These are phyloP conservation scores for Cremastinae sp. DNA, from an alignment of 2,888 invertebrate genomes.

Conservation along the genomic window DNA sequence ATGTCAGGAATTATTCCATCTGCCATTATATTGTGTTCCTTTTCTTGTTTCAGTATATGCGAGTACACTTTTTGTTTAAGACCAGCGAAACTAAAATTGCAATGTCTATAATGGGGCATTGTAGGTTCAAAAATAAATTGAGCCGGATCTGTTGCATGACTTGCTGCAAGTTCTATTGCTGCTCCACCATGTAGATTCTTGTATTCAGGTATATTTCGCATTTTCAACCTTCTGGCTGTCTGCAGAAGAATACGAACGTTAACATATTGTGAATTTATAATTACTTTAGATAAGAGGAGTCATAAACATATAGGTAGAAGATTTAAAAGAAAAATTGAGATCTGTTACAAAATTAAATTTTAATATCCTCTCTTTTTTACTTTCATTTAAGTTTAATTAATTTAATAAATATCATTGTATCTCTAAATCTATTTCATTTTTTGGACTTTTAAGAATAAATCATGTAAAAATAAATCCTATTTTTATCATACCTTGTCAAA, in stretches of 20 bases:
- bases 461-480: neutral
- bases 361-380: too few relatives aligned
- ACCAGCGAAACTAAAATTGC: slow-evolving; percentile 96
- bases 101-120: slow-evolving; percentile 85
- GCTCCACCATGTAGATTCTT: slow-evolving; percentile 89
- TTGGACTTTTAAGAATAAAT: neutral
- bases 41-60: slow-evolving; percentile 84
- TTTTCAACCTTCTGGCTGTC: slow-evolving; percentile 90
- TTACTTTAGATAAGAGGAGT: slow-evolving; percentile 16
- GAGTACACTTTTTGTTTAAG: slow-evolving; percentile 84
- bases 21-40: slow-evolving; percentile 82
- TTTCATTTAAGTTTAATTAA: too few relatives aligned
- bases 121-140: slow-evolving; percentile 86
- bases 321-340: slow-evolving; percentile 8
- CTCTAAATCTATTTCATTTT: too few relatives aligned
- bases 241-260: slow-evolving; percentile 77
- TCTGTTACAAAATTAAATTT: too few relatives aligned
- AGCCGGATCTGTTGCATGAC: slow-evolving; percentile 83
- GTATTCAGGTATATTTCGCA: slow-evolving; percentile 89
- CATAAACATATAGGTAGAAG: neutral
- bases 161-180: slow-evolving; percentile 92
- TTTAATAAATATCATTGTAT: too few relatives aligned
- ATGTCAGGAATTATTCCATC: slow-evolving; percentile 88
- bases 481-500: slow-evolving; percentile 89
- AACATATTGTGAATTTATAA: too few relatives aligned